phyloP scores from a whole-genome alignment of 2,888 invertebrate genomes.

The Choreutis nemorana region DNA sequence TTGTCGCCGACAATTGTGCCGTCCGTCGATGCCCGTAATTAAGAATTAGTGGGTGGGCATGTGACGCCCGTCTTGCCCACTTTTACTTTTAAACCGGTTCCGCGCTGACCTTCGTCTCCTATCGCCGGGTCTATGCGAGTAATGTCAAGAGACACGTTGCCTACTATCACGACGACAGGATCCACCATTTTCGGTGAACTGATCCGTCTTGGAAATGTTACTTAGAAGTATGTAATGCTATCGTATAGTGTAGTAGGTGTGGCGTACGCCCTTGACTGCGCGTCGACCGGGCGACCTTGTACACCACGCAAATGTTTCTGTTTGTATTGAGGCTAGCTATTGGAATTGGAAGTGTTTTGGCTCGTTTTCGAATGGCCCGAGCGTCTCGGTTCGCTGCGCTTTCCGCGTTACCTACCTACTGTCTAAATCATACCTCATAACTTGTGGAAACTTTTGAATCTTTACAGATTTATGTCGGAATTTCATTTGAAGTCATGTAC shows the following conservation, averaged over 20 bases:
- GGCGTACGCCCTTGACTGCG: conserved; percentile 60
- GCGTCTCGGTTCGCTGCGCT: conserved; percentile 20
- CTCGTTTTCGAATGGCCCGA: conserved; percentile 15
- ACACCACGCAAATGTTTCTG: conserved; percentile 45
- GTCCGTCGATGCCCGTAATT: conserved; percentile 44
- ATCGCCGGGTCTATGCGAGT: conserved; percentile 21
- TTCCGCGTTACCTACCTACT: conserved; percentile 19
- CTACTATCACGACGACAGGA: no score
- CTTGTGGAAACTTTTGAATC: no score
- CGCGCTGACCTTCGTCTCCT: conserved; percentile 35
- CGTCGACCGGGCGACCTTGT: conserved; percentile 60
- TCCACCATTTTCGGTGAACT: no score
- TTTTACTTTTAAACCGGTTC: conserved; percentile 62
- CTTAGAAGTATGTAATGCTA: conserved; percentile 9
- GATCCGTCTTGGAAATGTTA: conserved; percentile 3
- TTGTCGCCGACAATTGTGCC: conserved; percentile 51
- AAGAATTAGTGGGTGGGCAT: conserved; percentile 62
- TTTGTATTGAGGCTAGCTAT: conserved; percentile 37
- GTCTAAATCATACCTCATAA: no score
- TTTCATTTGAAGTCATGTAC: no score
- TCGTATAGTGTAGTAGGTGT: conserved; percentile 24
- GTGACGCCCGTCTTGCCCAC: conserved; percentile 38
- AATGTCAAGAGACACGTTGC: conserved; percentile 12
- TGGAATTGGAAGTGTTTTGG: conserved; percentile 35
- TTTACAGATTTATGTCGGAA: no score